phyloP scores from a whole-genome alignment of 2,888 invertebrate genomes.

The Cataglyphis cursor region DNA sequence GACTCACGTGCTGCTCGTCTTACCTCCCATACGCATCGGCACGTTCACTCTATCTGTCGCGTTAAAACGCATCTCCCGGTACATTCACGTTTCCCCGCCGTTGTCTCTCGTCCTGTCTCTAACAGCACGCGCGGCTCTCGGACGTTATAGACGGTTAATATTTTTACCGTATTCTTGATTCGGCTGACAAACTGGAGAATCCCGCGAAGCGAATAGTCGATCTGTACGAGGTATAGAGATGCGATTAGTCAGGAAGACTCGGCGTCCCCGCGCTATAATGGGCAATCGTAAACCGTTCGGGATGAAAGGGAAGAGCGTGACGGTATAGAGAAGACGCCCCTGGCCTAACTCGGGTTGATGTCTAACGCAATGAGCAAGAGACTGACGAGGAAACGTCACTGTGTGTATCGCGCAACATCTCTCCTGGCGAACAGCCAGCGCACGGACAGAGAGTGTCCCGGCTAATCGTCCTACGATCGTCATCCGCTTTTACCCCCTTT shows the following conservation, averaged over 20 bases:
- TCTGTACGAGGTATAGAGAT: constrained; percentile 85
- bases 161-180: constrained; percentile 84
- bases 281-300: constrained; percentile 84
- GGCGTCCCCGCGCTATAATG: constrained; percentile 83
- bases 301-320: constrained; percentile 70
- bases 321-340: constrained; percentile 58
- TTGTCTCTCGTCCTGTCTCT: constrained; percentile 2
- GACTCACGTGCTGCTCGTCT: constrained; percentile 20
- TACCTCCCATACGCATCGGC: constrained; percentile 51
- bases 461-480: constrained; percentile 74
- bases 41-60: constrained; percentile 63
- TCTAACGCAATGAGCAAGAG: constrained; percentile 56
- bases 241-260: constrained; percentile 84
- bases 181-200: constrained; percentile 85
- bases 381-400: constrained; percentile 57
- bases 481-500: constrained; percentile 63
- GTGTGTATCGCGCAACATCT: constrained; percentile 61
- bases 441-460: constrained; percentile 64
- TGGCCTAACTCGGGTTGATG: constrained; percentile 62
- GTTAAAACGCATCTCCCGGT: constrained; percentile 59
- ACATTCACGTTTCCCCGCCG: background rate
- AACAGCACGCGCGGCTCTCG: constrained; percentile 48
- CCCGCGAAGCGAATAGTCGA: constrained; percentile 84
- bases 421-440: constrained; percentile 9
- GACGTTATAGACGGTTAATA: constrained; percentile 83